Conservation (phyloP, 2,113 vertebrate species). For the Pygoscelis antarcticus region DNA sequence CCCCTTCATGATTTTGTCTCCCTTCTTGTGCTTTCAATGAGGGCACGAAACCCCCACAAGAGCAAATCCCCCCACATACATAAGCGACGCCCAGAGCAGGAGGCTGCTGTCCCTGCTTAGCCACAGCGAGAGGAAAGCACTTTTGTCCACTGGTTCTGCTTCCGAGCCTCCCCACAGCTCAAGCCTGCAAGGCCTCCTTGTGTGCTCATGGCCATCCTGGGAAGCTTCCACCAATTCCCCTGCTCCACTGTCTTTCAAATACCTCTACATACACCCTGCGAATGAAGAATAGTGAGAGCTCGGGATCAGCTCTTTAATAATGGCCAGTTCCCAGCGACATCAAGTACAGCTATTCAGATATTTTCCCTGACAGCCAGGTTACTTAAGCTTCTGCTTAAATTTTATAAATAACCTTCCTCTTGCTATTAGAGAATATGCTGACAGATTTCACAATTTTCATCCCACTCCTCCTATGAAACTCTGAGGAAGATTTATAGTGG, state of each 20-base stretch:
- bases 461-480: not conserved
- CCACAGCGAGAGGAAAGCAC: not conserved
- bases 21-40: not conserved
- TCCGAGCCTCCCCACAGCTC: accelerated
- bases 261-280: not conserved
- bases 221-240: not conserved
- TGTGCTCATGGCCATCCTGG: not conserved
- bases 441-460: not conserved
- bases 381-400: not conserved
- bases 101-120: not conserved
- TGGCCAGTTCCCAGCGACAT: not conserved
- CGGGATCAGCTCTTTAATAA: not conserved
- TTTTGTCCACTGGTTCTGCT: not conserved
- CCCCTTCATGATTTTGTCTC: not conserved
- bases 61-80: not conserved
- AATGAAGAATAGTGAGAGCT: not conserved
- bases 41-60: not conserved
- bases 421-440: not conserved
- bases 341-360: not conserved
- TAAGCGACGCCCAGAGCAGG: accelerated
- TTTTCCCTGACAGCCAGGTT: not conserved
- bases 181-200: not conserved
- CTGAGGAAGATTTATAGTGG: constrained; percentile 10
- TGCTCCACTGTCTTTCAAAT: not conserved
- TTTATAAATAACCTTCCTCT: not conserved